Conservation (phyloP, 2,888 invertebrate genomes). For the Gerris lacustris region DNA sequence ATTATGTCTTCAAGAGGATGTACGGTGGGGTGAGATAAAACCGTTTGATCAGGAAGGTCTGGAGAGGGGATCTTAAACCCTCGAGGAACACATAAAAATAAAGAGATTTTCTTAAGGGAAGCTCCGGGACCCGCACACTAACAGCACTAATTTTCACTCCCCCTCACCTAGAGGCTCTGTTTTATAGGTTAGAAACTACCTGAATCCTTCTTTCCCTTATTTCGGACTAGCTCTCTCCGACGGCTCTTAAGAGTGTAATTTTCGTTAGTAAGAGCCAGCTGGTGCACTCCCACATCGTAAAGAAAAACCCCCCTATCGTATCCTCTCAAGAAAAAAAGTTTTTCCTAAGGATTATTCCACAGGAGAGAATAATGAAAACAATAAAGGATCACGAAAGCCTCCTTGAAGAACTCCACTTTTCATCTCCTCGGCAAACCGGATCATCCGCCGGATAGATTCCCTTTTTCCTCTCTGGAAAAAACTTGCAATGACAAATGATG, state of each 20-base stretch:
- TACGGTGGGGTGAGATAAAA: neutral
- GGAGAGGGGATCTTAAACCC: neutral
- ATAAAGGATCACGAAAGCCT: neutral
- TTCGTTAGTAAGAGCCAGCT: neutral
- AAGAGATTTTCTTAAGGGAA: neutral
- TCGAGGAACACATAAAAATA: neutral
- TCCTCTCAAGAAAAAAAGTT: neutral
- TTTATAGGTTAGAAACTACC: conserved; percentile 3
- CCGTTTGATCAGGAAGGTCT: neutral
- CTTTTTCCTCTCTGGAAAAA: too few species aligned
- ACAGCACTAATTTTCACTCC: conserved; percentile 1
- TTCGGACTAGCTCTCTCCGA: neutral
- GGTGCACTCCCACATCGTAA: conserved; percentile 5
- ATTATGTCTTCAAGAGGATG: conserved; percentile 3
- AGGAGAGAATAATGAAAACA: neutral
- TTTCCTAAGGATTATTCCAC: neutral
- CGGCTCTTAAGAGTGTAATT: conserved; percentile 2
- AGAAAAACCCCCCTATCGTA: neutral
- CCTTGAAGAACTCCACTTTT: neutral
- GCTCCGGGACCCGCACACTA: neutral
- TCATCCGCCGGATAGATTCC: neutral
- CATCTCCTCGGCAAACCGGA: neutral
- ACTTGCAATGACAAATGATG: neutral
- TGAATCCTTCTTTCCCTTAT: neutral
- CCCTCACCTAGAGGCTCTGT: neutral